Conservation (phyloP, 2,888 invertebrate genomes). For the Eulithis prunata region DNA sequence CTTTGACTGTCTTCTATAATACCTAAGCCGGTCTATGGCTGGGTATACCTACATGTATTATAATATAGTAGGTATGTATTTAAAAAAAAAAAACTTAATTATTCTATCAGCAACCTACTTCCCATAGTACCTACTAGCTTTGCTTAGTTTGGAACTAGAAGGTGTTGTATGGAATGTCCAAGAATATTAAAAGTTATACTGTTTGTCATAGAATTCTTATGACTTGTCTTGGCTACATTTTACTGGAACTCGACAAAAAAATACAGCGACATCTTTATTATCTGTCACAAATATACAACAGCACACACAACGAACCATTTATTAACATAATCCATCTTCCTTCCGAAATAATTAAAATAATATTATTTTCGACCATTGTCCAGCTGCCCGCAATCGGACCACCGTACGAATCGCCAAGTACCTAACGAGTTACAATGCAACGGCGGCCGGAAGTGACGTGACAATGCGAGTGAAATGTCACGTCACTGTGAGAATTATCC, state of each 20-base stretch:
- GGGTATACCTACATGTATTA: too few species aligned
- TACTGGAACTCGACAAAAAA: not conserved
- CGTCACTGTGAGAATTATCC: slow-evolving; percentile 49
- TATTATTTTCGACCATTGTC: slow-evolving; percentile 27
- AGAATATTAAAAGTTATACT: too few species aligned
- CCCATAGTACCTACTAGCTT: too few species aligned
- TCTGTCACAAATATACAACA: slow-evolving; percentile 9
- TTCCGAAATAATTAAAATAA: slow-evolving; percentile 36
- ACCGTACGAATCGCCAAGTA: slow-evolving; percentile 50
- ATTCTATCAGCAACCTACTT: too few species aligned
- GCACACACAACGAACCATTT: slow-evolving; percentile 15
- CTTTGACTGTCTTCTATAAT: too few species aligned
- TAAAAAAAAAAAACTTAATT: too few species aligned
- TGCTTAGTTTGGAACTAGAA: too few species aligned
- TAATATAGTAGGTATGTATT: too few species aligned
- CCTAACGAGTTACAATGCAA: slow-evolving; percentile 47
- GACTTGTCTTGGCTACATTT: slow-evolving; percentile 1
- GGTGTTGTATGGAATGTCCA: too few species aligned
- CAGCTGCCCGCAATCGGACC: slow-evolving; percentile 45
- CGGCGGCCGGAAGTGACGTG: slow-evolving; percentile 13
- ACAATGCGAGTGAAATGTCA: slow-evolving; percentile 32
- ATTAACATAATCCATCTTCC: slow-evolving; percentile 33
- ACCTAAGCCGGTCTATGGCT: too few species aligned
- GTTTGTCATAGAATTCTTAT: too few species aligned
- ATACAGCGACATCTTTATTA: not conserved